Base-by-base conservation (phyloP, 2,113 vertebrate genomes). In the Eulacestoma nigropectus region DNA sequence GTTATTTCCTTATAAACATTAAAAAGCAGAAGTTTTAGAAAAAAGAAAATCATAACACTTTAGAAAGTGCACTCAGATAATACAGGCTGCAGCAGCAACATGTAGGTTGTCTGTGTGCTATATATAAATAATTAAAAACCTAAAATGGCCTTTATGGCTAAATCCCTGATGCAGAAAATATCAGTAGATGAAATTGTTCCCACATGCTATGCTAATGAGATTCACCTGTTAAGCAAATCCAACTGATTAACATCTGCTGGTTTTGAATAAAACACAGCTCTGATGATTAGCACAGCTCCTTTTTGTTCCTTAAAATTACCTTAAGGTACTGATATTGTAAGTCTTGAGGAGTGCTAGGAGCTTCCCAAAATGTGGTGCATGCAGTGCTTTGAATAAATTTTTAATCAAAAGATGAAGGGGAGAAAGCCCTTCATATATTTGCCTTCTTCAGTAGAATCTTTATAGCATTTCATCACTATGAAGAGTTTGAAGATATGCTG, bases 151-250 rank as follows among this genome's bases (percentile, higher is more conserved):
- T 74, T 89, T 63, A 30, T 50, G 73, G 30, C 14, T 77, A 70
- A 85, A 64, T 62, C n/a, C 19, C 27, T 62, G 41, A 62, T 33
- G 37, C 8, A 84, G 37, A 42, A 85, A 76, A 84, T 46, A 44
- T 12, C 25, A 73, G 41, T 46, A 83, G 39, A 57, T 62, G 21
- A 80, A 76, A 62, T 27, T 76, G 42, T 85, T 93, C 70, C 35
- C 19, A 49, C 11, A 26, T 13, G 26, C 4, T 63, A 59, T 55
- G 46, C 44, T 82, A 90, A 84, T 75, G 55, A 85, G 67, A 80
- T 35, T 93, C 84, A 93, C 84, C 64, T 89, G 62, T 72, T 83
- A 83, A 85, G 55, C 53, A 92, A 87, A 81, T 53, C 22, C 39
- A 82, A 33, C n/a, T 79, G 50, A 84, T 90, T 83, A 84, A 69